Evolutionary conservation across 2,888 invertebrate species (phyloP), one percentile per base, ranked within the genome.

Genomic region (Oxytorus armatus): DNA sequence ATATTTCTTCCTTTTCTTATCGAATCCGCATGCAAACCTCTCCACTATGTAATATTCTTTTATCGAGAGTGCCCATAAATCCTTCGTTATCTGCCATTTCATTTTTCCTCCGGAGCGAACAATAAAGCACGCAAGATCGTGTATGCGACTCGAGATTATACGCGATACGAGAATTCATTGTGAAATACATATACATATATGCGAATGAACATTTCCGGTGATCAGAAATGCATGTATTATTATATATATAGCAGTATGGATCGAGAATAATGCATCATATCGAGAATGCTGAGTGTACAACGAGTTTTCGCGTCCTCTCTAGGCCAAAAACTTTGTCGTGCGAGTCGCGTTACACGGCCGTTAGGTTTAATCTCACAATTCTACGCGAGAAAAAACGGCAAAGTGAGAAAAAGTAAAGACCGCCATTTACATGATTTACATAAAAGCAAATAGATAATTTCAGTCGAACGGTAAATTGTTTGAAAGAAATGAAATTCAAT

Each of bases 41-140:
- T 61, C 16, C 42, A 23, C 23, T 65, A 44, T 55, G 63, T 47
- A 66, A 66, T 66, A 75, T 59, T 75, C 75, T 57, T n/a, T 66
- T 66, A 75, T 73, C 72, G 72, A 76, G 61, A 51, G 39, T 42
- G 47, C 39, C n/a, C 25, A 76, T 59, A 61, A 76, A 69, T 59
- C 3, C 51, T n/a, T 59, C 70, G 69, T 63, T 70, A 63, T 77
- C 77, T 70, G 16, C 16, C 16, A 51, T 51, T 29, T 76, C 25
- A 23, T 73, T 65, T 59, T 36, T 47, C 57, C 47, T 23, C 14
- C 57, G 7, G 16, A 49, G 36, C 33, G 39, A 68, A 59, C 66
- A 75, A 75, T 66, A 61, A 68, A 51, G 29, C 39, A 66, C 44
- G 55, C 47, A 73, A 42, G 49, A 66, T 66, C 55, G 53, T 65